A percentile compares a stretch with the other conserved stretches of the same genome.
phyloP scores from a whole-genome alignment of 2,113 vertebrate genomes.

The Macrotis lagotis region DNA sequence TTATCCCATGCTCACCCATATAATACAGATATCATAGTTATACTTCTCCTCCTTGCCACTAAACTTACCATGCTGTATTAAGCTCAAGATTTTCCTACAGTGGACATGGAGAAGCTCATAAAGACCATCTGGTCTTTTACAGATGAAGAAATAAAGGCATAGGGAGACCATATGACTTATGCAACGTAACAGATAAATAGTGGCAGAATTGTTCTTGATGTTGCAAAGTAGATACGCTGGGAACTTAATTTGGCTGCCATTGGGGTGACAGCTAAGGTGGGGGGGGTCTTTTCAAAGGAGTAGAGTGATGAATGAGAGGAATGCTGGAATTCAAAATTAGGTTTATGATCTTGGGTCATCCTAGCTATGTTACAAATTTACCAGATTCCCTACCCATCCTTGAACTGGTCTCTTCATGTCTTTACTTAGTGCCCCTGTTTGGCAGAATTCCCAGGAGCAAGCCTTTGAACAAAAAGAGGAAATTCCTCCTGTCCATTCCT shows the following conservation, averaged over 20 bases:
- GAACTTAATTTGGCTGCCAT: not conserved
- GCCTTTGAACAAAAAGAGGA: not conserved
- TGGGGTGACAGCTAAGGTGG: not conserved
- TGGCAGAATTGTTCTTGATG: not conserved
- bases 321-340: not conserved
- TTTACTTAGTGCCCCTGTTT: not conserved
- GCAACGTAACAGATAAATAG: not conserved
- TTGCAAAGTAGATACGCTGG: not conserved
- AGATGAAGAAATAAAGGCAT: not conserved
- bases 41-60: not conserved
- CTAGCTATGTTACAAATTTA: not conserved
- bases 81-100: not conserved
- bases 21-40: not conserved
- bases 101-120: not conserved
- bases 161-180: not conserved
- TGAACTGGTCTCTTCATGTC: not conserved
- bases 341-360: not conserved
- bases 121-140: not conserved
- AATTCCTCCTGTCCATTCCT: not conserved
- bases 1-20: not conserved
- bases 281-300: rapidly evolving
- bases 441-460: not conserved
- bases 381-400: rapidly evolving
- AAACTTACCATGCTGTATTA: not conserved
- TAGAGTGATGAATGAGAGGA: not conserved